Percentiles rank a stretch among this genome's conserved stretches.
phyloP scores from a whole-genome alignment of 2,113 vertebrate species.

The Pholis gunnellus region DNA sequence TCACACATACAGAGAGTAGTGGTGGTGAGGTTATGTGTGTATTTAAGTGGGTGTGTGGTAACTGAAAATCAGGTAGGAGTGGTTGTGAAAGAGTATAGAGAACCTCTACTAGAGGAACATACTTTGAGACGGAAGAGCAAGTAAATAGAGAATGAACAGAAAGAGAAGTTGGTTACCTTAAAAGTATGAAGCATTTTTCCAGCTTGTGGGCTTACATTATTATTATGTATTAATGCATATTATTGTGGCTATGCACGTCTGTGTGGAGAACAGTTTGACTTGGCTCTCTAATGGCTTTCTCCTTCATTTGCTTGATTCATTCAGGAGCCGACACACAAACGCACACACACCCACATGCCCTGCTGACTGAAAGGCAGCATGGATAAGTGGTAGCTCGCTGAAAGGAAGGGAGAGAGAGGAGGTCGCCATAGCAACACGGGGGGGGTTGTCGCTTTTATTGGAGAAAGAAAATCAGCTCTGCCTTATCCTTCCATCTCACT shows the following conservation, averaged over 20 bases:
- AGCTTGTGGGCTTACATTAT: background rate
- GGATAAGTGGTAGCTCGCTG: constrained; percentile 78
- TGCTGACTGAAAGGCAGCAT: constrained; percentile 77
- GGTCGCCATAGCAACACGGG: constrained; percentile 80
- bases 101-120: constrained; percentile 16
- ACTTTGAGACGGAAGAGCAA: background rate
- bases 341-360: constrained; percentile 72
- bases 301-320: constrained; percentile 76
- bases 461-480: constrained; percentile 69
- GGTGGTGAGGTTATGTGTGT: constrained; percentile 1
- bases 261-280: constrained; percentile 37
- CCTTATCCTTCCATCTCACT: constrained; percentile 45
- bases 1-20: constrained; percentile 6
- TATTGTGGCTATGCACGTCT: background rate
- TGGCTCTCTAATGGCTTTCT: constrained; percentile 62
- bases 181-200: constrained; percentile 23
- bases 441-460: constrained; percentile 73
- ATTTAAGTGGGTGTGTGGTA: constrained; percentile 36
- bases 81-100: constrained; percentile 16
- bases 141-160: background rate
- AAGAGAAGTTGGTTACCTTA: constrained; percentile 24
- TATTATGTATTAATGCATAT: constrained; percentile 3
- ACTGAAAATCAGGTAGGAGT: constrained; percentile 25
- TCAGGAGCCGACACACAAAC: constrained; percentile 69
- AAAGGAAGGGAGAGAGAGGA: constrained; percentile 71